Base-by-base conservation (phyloP, 35 echinoderm and acorn worm genomes). In the Patiria miniata region DNA sequence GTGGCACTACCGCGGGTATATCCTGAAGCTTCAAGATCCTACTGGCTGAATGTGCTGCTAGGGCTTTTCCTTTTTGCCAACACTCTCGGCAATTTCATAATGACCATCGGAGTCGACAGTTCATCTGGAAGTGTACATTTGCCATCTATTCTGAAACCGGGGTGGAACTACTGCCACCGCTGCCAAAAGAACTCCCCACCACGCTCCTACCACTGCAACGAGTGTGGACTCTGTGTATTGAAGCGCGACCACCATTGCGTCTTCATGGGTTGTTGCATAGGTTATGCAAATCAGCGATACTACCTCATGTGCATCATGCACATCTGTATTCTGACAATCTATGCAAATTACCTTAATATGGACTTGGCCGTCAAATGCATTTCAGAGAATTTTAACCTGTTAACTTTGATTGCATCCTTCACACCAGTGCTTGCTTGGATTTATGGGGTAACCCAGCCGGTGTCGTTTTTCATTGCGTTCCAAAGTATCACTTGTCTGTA, bases 221-320 rank as follows among this genome's bases (percentile, higher is more conserved):
- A 73, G 21, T 97, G 95, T 60, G 85, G 89, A 18, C 68, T 26
- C 1, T 97, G 95, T 37, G 85, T 97, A 12, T 21, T 97, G 33
- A 90, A 94, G 44, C 77, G 95, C 9, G 95, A 97, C 73, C 95
- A 97, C 77, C 95, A 97, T 38, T 97, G 95, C 34, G 30, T 93
- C 15, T 97, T 94, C 50, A 90, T 89, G 1, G 95, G 95, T 12
- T 90, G 87, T 23, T 97, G 95, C 56, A 61, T 97, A 15, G 95
- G 95, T n/a, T 77, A 94, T 57, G 84, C 85, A 69, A 97, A 97
- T 51, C 68, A 90, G 4, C 95, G 95, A 1, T 97, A 85, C 80
- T 97, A 91, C 81, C 61, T 97, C 36, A 91, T 97, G 91, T 83
- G 86, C 65, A 39, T 97, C 34, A 12, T 91, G 2, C 93, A 93